These are phyloP conservation scores for Orussus abietinus DNA, from an alignment of 1,140 invertebrate genomes.

Conservation along the genomic window DNA sequence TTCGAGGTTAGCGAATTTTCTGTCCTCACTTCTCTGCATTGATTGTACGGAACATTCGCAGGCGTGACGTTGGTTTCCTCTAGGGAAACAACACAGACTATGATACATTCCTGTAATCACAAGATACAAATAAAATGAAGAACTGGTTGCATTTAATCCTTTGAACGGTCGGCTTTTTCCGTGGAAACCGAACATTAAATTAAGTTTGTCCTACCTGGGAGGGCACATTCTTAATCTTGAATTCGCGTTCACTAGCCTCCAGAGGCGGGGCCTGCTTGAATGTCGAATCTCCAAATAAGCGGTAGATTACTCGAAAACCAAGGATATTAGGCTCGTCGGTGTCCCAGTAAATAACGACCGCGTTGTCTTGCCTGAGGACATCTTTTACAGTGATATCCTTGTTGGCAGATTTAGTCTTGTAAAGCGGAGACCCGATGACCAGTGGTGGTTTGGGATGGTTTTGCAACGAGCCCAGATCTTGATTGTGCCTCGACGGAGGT, in stretches of 20 bases:
- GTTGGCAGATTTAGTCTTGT: constrained; percentile 59
- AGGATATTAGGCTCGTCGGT: constrained; percentile 79
- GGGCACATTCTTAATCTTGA: constrained; percentile 89
- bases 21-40: constrained; percentile 85
- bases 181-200: constrained; percentile 6
- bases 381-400: constrained; percentile 81
- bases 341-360: constrained; percentile 88
- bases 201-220: constrained; percentile 61
- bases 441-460: constrained; percentile 63
- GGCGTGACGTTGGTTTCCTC: constrained; percentile 83
- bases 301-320: constrained; percentile 84
- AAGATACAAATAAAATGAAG: constrained; percentile 15
- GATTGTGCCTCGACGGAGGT: constrained; percentile 39
- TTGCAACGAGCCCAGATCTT: constrained; percentile 31
- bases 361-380: constrained; percentile 79
- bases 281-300: constrained; percentile 83
- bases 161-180: too few relatives aligned
- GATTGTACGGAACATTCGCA: constrained; percentile 77
- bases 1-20: constrained; percentile 76
- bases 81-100: constrained; percentile 86
- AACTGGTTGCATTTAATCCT: constrained; percentile 5
- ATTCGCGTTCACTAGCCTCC: constrained; percentile 82
- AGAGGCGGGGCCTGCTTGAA: constrained; percentile 86
- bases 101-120: constrained; percentile 75
- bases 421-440: constrained; percentile 66